phyloP scores from a whole-genome alignment of 2,888 invertebrate genomes.

The Lissonota sp. region DNA sequence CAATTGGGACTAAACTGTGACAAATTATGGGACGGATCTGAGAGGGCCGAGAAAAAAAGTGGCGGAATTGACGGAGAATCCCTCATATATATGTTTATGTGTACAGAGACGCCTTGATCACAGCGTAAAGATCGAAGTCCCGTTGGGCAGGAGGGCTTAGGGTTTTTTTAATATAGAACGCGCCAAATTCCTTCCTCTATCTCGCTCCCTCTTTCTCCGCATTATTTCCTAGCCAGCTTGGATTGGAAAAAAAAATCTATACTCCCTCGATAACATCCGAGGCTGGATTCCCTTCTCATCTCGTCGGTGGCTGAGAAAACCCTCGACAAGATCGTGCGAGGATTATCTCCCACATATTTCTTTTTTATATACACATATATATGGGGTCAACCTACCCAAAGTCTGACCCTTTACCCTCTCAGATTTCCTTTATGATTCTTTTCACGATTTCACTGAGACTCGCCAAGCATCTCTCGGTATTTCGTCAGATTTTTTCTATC shows the following conservation, averaged over 20 bases:
- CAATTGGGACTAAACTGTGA: too few relatives aligned
- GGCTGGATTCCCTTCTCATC: conserved; percentile 46
- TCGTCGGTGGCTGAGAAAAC: conserved; percentile 55
- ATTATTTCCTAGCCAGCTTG: conserved; percentile 43
- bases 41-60: too few relatives aligned
- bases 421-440: too few relatives aligned
- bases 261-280: conserved; percentile 60
- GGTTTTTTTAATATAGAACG: conserved; percentile 63
- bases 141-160: conserved; percentile 55
- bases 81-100: not conserved
- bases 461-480: too few relatives aligned
- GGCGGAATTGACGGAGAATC: too few relatives aligned
- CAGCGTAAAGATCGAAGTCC: conserved; percentile 45
- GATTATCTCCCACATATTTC: conserved; percentile 50
- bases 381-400: too few relatives aligned
- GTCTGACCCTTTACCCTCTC: too few relatives aligned
- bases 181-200: conserved; percentile 35
- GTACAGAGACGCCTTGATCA: conserved; percentile 39
- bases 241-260: conserved; percentile 55
- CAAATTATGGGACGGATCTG: too few relatives aligned
- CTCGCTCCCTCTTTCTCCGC: conserved; percentile 2
- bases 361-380: conserved; percentile 15
- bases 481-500: too few relatives aligned
- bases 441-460: too few relatives aligned
- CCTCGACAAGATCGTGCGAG: conserved; percentile 55